Conservation (phyloP, 2,888 invertebrate species). For the Hypselothyrea guttata region DNA sequence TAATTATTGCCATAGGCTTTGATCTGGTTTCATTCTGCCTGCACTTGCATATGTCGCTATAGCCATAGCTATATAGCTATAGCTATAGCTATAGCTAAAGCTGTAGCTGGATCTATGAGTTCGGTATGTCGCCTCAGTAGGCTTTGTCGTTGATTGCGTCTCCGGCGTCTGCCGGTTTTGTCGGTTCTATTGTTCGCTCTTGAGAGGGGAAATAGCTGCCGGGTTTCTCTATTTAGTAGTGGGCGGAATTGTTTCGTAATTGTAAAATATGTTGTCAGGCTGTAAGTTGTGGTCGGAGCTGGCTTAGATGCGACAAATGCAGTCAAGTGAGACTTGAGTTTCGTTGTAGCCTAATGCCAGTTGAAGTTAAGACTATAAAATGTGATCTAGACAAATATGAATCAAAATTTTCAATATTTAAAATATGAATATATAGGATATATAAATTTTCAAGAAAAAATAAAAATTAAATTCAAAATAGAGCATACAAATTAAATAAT, state of each 20-base stretch:
- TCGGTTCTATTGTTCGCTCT: slow-evolving; percentile 60
- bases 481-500: no score
- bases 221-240: slow-evolving; percentile 57
- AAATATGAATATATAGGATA: no score
- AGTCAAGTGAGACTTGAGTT: no score
- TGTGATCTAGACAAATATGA: no score
- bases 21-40: slow-evolving; percentile 71
- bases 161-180: slow-evolving; percentile 42
- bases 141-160: slow-evolving; percentile 44
- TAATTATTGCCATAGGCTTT: slow-evolving; percentile 75
- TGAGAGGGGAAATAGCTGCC: slow-evolving; percentile 58
- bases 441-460: no score
- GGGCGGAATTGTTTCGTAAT: slow-evolving; percentile 74
- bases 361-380: no score
- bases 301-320: slow-evolving; percentile 60
- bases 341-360: no score
- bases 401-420: no score
- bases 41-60: slow-evolving; percentile 27
- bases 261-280: slow-evolving; percentile 73
- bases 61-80: slow-evolving; percentile 13
- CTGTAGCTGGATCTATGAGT: slow-evolving; percentile 14
- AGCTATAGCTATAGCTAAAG: slow-evolving; percentile 7
- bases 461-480: no score
- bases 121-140: slow-evolving; percentile 53
- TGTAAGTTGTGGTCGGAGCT: slow-evolving; percentile 48